Percentiles rank a stretch among this genome's conserved stretches.
These are phyloP conservation scores for Adoxophyes honmai DNA, from an alignment of 1,140 invertebrate species.

Conservation along the genomic window DNA sequence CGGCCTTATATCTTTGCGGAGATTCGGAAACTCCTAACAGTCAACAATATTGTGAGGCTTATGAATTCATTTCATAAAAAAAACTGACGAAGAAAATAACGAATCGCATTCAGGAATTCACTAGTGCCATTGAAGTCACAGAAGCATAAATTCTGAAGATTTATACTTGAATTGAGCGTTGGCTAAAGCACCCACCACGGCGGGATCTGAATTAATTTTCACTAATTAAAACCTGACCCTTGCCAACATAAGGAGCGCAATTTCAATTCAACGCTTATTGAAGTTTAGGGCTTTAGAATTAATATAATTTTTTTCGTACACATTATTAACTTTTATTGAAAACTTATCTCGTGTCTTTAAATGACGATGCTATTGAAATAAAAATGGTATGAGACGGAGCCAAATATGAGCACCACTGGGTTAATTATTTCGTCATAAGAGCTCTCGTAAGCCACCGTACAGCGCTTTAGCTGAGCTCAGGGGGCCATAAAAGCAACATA, in stretches of 20 bases:
- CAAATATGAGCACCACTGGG: conserved; percentile 63
- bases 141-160: background rate
- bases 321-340: background rate
- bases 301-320: too few species aligned
- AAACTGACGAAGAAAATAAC: background rate
- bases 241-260: conserved; percentile 17
- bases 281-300: conserved; percentile 2
- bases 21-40: conserved; percentile 38
- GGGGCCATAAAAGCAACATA: conserved; percentile 70
- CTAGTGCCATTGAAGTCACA: background rate
- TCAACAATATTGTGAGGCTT: background rate
- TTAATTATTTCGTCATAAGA: conserved; percentile 75
- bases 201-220: conserved; percentile 20
- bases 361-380: background rate
- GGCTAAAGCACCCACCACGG: background rate
- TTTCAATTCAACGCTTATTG: conserved; percentile 18
- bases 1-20: conserved; percentile 47
- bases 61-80: background rate
- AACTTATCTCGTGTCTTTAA: background rate
- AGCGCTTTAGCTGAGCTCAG: conserved; percentile 61
- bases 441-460: conserved; percentile 69
- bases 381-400: conserved; percentile 35
- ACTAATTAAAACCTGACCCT: conserved; percentile 23
- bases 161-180: conserved; percentile 1
- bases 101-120: background rate